These are phyloP conservation scores for Rhizoglyphus robini DNA, from an alignment of 1,140 invertebrate genomes.

Conservation along the genomic window DNA sequence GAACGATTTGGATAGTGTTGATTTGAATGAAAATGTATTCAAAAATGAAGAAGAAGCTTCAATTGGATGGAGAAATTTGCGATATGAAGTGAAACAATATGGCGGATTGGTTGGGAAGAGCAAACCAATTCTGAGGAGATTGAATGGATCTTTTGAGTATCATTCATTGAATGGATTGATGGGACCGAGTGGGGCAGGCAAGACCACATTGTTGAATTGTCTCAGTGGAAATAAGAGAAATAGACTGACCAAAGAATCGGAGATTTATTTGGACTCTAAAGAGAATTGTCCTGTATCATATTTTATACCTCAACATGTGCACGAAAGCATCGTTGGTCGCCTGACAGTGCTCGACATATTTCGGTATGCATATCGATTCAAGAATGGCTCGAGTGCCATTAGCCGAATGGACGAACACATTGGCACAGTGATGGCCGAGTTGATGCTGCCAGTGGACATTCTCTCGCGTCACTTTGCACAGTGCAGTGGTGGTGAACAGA, in stretches of 20 bases:
- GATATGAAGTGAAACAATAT: not conserved
- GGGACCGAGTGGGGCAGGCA: constrained; percentile 28
- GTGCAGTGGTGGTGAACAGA: constrained; percentile 18
- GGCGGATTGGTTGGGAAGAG: not conserved
- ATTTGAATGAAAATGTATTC: not conserved
- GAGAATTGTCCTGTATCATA: not conserved
- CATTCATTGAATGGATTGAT: constrained; percentile 20
- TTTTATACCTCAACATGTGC: not conserved
- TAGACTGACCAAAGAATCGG: not conserved
- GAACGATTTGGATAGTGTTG: not conserved
- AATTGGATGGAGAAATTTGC: not conserved
- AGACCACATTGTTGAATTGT: constrained; percentile 26
- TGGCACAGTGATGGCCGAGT: not conserved
- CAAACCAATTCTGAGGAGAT: not conserved
- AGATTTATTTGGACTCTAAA: not conserved
- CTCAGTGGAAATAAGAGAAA: constrained; percentile 3
- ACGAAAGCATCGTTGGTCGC: not conserved
- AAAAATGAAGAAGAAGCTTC: not conserved
- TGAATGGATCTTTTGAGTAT: constrained; percentile 15
- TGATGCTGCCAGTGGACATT: not conserved
- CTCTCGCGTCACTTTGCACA: not conserved
- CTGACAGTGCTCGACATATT: not conserved
- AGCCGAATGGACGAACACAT: not conserved
- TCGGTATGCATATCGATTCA: constrained; percentile 8
- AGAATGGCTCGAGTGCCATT: not conserved